These are phyloP conservation scores for Nothobranchius kuhntae DNA, from an alignment of 2,113 vertebrate genomes.

Conservation along the genomic window DNA sequence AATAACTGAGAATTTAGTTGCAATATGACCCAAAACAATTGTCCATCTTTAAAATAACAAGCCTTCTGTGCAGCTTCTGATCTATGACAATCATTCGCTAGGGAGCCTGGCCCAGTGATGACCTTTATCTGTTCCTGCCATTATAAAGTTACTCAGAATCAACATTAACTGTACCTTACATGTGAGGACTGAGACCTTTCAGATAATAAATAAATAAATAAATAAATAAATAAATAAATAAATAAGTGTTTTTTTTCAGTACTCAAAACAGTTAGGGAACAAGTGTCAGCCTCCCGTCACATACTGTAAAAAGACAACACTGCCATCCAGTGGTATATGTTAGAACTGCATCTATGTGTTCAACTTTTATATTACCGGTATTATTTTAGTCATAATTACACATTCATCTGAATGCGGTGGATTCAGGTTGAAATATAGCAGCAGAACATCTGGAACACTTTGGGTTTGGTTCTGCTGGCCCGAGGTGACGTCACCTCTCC, in stretches of 20 bases:
- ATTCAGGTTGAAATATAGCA: background rate
- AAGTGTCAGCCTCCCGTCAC: background rate
- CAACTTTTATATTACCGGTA: background rate
- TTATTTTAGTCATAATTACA: background rate
- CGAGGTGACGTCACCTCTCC: constrained; percentile 24
- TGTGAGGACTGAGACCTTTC: no score
- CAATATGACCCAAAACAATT: no score
- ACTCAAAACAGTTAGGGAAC: no score
- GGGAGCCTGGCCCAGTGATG: no score
- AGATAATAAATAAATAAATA: background rate
- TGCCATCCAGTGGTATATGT: constrained; percentile 59
- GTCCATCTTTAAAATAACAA: no score
- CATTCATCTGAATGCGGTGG: background rate
- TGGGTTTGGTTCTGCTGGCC: constrained; percentile 21
- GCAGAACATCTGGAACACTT: background rate
- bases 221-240: background rate
- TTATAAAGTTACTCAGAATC: no score
- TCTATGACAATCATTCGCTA: no score
- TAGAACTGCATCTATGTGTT: constrained; percentile 5
- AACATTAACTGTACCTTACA: no score
- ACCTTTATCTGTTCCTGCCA: no score
- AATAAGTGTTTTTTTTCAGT: background rate
- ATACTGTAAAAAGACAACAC: constrained; percentile 11
- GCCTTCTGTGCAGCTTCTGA: no score
- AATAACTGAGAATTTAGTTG: no score